Evolutionary conservation across 2,113 vertebrate species (phyloP), one percentile per base, ranked within the genome.

Genomic region (Thamnophis sirtalis): DNA sequence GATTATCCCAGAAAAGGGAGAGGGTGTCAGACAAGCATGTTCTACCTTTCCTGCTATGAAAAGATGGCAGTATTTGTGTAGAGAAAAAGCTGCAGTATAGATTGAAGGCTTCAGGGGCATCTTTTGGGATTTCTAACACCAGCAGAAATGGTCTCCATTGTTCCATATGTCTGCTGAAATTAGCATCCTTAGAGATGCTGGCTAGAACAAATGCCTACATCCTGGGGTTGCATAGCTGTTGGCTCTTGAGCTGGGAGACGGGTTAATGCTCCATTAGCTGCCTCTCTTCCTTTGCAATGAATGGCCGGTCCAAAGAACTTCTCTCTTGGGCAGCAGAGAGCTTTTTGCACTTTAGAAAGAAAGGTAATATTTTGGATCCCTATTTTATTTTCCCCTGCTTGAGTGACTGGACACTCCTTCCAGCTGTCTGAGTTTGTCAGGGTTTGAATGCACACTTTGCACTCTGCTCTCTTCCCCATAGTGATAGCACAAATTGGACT

Each of bases 261-360:
- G 95, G 56, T 54, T 87, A 84, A 92, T 2, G 87, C 92, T 87
- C 95, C 93, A 11, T 53, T 87, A 94, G 93, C 95, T 90, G 91
- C 84, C 88, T 93, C 97, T 97, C 91, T 97, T 96, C 96, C 96
- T 97, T 98, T 97, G 97, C 97, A 97, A 97, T 96, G 96, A 98
- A 97, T 87, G 96, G 97, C 97, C 92, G 97, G 97, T 98, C 97
- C 97, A 98, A 98, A 98, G 97, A 98, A 97, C 97, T 95, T 97
- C 97, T 98, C 97, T 98, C 97, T 97, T 95, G 95, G 97, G 97
- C 97, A 98, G 97, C 97, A 96, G 97, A 98, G 97, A 97, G 97
- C 96, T 97, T 97, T 98, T 97, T 98, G 97, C 97, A 97, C 97
- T 97, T 97, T 97, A 97, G 96, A 97, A 97, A 96, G 95, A 95